phyloP scores from a whole-genome alignment of 2,888 invertebrate species.

The Aromia moschata region DNA sequence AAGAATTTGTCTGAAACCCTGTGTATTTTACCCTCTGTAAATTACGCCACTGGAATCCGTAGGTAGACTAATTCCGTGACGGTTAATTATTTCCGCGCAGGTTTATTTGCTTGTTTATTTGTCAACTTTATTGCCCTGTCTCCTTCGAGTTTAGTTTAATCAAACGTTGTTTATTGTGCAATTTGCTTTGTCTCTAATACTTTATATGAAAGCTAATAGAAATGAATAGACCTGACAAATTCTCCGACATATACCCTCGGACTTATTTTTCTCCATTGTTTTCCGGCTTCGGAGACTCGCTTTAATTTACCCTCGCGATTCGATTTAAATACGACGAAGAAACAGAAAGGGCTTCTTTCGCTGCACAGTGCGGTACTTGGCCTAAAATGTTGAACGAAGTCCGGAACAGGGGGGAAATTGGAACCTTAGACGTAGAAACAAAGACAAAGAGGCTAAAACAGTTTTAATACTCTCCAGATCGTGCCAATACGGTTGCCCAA shows the following conservation, averaged over 20 bases:
- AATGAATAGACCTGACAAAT: constrained; percentile 8
- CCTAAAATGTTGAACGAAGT: too few species aligned
- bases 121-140: constrained; percentile 20
- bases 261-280: constrained; percentile 2
- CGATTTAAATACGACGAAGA: neutral
- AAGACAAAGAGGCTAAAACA: too few species aligned
- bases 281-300: neutral
- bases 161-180: constrained; percentile 27
- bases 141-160: constrained; percentile 16
- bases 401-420: too few species aligned
- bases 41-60: constrained; percentile 1
- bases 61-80: constrained; percentile 3
- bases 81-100: constrained; percentile 19
- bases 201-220: constrained; percentile 18
- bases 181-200: constrained; percentile 19
- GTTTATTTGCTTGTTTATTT: constrained; percentile 21
- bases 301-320: neutral
- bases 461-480: too few species aligned
- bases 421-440: too few species aligned
- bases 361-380: too few species aligned
- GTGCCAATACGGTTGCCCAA: too few species aligned
- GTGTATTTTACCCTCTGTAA: neutral
- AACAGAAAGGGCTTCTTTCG: neutral
- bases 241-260: neutral
- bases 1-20: too few species aligned